phyloP scores from a whole-genome alignment of 2,797 vertebrate species.

The Dicrostonyx torquatus region DNA sequence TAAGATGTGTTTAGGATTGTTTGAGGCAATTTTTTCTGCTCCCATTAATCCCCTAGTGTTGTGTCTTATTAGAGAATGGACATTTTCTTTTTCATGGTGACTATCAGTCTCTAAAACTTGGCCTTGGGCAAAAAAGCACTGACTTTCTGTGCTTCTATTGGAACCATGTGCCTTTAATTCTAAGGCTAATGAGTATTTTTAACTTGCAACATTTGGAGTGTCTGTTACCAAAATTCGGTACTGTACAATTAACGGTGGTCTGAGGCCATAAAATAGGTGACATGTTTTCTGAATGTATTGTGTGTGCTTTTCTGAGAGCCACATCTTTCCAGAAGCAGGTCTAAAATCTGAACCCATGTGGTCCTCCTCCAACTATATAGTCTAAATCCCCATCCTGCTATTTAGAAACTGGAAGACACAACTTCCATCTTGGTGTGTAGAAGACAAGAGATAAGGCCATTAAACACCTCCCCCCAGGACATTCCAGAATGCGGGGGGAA shows the following conservation, averaged over 20 bases:
- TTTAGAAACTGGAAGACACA: background rate
- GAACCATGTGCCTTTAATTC: slow-evolving; percentile 23
- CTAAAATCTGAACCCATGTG: slow-evolving; percentile 59
- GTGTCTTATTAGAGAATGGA: background rate
- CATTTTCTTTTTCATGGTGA: background rate
- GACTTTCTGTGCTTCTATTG: background rate
- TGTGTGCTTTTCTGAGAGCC: slow-evolving; percentile 6
- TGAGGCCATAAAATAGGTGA: background rate
- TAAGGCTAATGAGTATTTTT: background rate
- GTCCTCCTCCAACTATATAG: background rate
- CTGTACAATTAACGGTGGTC: background rate
- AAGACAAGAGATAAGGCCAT: background rate
- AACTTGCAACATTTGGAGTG: background rate
- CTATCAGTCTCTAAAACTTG: background rate
- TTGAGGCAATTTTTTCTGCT: background rate
- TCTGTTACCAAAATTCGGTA: background rate
- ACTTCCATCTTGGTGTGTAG: background rate
- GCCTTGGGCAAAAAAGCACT: background rate
- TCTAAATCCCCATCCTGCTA: background rate
- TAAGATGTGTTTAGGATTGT: background rate
- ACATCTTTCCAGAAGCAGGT: slow-evolving; percentile 48
- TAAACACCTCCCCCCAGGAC: background rate
- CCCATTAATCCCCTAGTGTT: background rate
- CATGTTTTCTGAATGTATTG: slow-evolving; percentile 46
- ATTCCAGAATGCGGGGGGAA: background rate